These are phyloP conservation scores for Calycopis cecrops DNA, from an alignment of 1,140 invertebrate genomes.

Conservation along the genomic window DNA sequence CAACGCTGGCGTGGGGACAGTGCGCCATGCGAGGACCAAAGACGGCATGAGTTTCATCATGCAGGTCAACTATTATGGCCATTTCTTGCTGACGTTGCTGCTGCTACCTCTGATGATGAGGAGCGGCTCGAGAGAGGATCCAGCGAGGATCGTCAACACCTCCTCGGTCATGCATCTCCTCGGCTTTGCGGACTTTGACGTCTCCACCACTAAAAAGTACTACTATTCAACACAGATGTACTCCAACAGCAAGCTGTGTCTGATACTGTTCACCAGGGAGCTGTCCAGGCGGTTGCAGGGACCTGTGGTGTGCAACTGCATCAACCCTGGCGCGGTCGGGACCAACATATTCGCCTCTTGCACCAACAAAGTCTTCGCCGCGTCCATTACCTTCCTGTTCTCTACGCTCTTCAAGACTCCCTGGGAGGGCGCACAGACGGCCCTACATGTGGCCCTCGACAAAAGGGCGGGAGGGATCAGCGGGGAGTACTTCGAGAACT, in stretches of 20 bases:
- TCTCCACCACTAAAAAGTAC: slow-evolving; percentile 76
- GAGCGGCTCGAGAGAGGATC: slow-evolving; percentile 23
- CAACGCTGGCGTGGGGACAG: slow-evolving; percentile 80
- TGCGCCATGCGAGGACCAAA: slow-evolving; percentile 43
- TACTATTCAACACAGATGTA: slow-evolving; percentile 76
- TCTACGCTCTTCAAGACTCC: slow-evolving; percentile 44
- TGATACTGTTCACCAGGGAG: slow-evolving; percentile 80
- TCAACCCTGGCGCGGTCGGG: slow-evolving; percentile 77
- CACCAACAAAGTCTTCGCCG: slow-evolving; percentile 28
- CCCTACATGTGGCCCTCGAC: slow-evolving; percentile 42
- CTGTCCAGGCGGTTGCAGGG: slow-evolving; percentile 76
- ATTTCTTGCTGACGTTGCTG: slow-evolving; percentile 81
- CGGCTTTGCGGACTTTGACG: slow-evolving; percentile 77
- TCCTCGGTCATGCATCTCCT: slow-evolving; percentile 77
- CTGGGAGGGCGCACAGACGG: slow-evolving; percentile 52
- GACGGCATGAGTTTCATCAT: slow-evolving; percentile 82
- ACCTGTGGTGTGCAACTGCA: slow-evolving; percentile 73
- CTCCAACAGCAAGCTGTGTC: slow-evolving; percentile 81
- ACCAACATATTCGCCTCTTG: slow-evolving; percentile 68
- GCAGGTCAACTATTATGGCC: slow-evolving; percentile 80
- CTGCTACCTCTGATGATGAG: slow-evolving; percentile 75
- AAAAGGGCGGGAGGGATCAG: slow-evolving; percentile 37
- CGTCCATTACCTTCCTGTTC: slow-evolving; percentile 32
- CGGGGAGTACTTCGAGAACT: slow-evolving; percentile 56
- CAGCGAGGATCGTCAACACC: slow-evolving; percentile 79